These are phyloP conservation scores for Macrobrachium rosenbergii DNA, from an alignment of 1,140 invertebrate genomes.

Conservation along the genomic window DNA sequence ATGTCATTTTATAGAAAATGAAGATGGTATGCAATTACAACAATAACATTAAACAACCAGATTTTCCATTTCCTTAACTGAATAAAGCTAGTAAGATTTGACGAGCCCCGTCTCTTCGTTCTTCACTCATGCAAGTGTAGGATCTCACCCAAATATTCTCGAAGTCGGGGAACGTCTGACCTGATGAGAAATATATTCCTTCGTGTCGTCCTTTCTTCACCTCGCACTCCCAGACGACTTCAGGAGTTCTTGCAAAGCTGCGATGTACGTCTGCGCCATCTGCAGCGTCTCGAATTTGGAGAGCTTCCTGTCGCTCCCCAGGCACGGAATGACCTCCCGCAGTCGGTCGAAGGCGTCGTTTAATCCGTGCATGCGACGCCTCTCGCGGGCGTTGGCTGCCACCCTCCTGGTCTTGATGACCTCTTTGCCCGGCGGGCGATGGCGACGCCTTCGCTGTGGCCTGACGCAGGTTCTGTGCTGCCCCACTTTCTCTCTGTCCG, in stretches of 20 bases:
- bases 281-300: slow-evolving; percentile 91
- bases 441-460: slow-evolving; percentile 45
- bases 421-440: slow-evolving; percentile 46
- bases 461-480: slow-evolving; percentile 51
- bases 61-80: too few species aligned
- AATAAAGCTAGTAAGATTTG: too few species aligned
- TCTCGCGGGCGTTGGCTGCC: slow-evolving; percentile 83
- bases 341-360: slow-evolving; percentile 87
- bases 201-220: slow-evolving; percentile 2
- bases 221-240: slow-evolving; percentile 40
- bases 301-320: slow-evolving; percentile 83
- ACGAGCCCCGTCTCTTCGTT: too few species aligned
- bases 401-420: slow-evolving; percentile 73
- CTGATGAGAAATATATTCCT: too few species aligned
- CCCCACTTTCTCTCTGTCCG: slow-evolving; percentile 44
- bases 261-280: slow-evolving; percentile 90
- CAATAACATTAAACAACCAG: too few species aligned
- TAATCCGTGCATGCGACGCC: slow-evolving; percentile 84
- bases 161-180: neutral
- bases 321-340: slow-evolving; percentile 84
- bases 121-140: neutral
- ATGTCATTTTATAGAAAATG: too few species aligned
- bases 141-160: neutral
- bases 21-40: too few species aligned
- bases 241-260: slow-evolving; percentile 87